phyloP scores from a whole-genome alignment of 1,140 invertebrate species.

The Ips typographus region DNA sequence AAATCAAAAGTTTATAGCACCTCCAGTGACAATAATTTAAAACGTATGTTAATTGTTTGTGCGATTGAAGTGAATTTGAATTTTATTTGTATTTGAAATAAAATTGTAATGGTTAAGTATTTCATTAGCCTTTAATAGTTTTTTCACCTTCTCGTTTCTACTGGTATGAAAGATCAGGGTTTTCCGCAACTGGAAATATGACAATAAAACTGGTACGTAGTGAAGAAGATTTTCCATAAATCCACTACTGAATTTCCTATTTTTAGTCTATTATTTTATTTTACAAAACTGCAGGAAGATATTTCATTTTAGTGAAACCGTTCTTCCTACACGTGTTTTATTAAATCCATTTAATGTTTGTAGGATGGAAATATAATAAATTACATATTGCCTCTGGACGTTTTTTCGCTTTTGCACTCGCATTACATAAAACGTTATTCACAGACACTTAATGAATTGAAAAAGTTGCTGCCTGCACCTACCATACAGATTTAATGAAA shows the following conservation, averaged over 20 bases:
- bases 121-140: not conserved
- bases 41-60: conserved; percentile 8
- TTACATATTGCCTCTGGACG: not conserved
- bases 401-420: not conserved
- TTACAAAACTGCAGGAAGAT: not conserved
- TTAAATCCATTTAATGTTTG: not conserved
- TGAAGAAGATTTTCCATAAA: too few species aligned
- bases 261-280: too few species aligned
- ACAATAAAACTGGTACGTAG: too few species aligned
- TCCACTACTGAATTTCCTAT: too few species aligned
- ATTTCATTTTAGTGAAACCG: not conserved
- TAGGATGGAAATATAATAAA: not conserved
- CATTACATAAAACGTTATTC: too few species aligned
- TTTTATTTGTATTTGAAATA: too few species aligned
- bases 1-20: conserved; percentile 18
- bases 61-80: not conserved
- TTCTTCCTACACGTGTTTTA: not conserved
- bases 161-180: not conserved
- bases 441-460: too few species aligned
- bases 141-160: too few species aligned
- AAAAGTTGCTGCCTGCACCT: too few species aligned
- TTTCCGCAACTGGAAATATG: not conserved
- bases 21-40: conserved; percentile 9
- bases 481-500: too few species aligned
- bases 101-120: too few species aligned